Percentiles rank a stretch among this genome's conserved stretches.
Conservation (phyloP, 1,140 invertebrate genomes). For the Macrocentrus cingulum region DNA sequence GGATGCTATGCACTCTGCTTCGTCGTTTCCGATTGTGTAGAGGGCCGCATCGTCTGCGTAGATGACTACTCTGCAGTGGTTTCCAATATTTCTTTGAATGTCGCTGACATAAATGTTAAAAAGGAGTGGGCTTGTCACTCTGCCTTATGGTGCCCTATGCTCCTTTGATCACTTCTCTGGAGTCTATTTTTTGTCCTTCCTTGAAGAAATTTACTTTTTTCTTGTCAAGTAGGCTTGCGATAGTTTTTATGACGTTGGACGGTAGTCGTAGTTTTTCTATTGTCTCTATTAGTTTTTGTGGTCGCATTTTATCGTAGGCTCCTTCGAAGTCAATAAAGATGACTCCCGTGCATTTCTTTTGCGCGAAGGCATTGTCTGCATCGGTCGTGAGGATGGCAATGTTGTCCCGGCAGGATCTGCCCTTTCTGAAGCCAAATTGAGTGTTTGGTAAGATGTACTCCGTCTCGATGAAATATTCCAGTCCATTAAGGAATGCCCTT, state of each 20-base stretch:
- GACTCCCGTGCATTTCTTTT: not conserved
- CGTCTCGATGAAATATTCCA: slow-evolving; percentile 28
- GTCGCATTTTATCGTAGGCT: slow-evolving; percentile 28
- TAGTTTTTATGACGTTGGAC: slow-evolving; percentile 4
- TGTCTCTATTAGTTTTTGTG: slow-evolving; percentile 4
- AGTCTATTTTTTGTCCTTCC: not conserved
- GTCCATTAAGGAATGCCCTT: slow-evolving; percentile 25
- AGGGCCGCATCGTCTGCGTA: not conserved
- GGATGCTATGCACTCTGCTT: not conserved
- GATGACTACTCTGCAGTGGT: not conserved
- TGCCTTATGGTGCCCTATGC: slow-evolving; percentile 26
- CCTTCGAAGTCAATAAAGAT: slow-evolving; percentile 26
- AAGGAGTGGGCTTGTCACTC: slow-evolving; percentile 20
- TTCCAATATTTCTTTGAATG: slow-evolving; percentile 4
- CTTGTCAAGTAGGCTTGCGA: slow-evolving; percentile 10
- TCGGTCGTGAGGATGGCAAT: slow-evolving; percentile 15
- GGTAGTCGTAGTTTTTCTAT: slow-evolving; percentile 6
- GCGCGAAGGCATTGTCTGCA: slow-evolving; percentile 3
- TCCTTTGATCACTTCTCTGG: slow-evolving; percentile 7
- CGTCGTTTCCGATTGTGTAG: not conserved
- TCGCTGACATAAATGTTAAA: slow-evolving; percentile 21
- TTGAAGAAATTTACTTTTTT: slow-evolving; percentile 4
- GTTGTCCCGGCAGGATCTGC: slow-evolving; percentile 15
- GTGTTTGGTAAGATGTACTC: slow-evolving; percentile 7
- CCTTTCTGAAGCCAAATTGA: slow-evolving; percentile 31